Conservation (phyloP, 2,113 vertebrate species). For the Oryzias javanicus region DNA sequence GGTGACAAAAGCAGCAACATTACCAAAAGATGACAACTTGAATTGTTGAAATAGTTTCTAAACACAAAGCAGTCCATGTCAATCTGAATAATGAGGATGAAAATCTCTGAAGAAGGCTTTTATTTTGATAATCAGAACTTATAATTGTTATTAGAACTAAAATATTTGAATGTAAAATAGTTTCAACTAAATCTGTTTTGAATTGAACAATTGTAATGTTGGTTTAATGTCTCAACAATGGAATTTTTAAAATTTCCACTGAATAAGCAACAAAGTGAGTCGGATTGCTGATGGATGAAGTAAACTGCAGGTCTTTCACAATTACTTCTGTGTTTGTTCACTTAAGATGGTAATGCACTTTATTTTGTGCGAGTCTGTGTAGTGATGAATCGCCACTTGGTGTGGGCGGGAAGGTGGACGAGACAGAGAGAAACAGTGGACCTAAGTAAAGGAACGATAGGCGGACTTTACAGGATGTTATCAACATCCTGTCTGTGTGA, state of each 20-base stretch:
- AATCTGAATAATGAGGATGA: neutral
- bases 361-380: neutral
- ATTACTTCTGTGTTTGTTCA: constrained; percentile 4
- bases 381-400: constrained; percentile 1
- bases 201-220: constrained; percentile 13
- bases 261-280: constrained; percentile 8
- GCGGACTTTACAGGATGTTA: constrained; percentile 49
- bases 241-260: constrained; percentile 35
- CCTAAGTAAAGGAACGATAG: constrained; percentile 15
- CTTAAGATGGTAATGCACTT: neutral
- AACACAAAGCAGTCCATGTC: neutral
- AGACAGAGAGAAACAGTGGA: constrained; percentile 6
- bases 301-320: neutral
- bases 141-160: neutral
- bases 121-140: constrained; percentile 15
- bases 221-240: constrained; percentile 25
- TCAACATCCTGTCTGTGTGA: constrained; percentile 64
- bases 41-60: too few relatives aligned
- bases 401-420: constrained; percentile 28
- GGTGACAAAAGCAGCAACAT: too few relatives aligned
- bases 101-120: neutral
- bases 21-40: too few relatives aligned
- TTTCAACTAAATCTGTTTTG: neutral
- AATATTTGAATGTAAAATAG: too few relatives aligned
- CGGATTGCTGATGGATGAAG: constrained; percentile 10